phyloP scores from a whole-genome alignment of 1,140 invertebrate genomes.

The Parasteatoda tepidariorum region DNA sequence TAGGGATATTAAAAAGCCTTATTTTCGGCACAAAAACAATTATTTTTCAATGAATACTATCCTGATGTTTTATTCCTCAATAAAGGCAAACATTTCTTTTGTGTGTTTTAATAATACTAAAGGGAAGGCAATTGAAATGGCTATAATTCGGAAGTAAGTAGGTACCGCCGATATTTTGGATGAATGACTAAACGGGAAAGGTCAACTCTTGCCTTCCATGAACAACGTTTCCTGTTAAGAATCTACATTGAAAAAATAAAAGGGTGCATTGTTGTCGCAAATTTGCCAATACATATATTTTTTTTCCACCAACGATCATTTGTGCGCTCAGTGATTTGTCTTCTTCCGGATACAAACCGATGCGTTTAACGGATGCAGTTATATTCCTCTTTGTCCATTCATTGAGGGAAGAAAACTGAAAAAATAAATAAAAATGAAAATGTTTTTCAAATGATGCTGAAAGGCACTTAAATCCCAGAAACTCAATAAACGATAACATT shows the following conservation, averaged over 20 bases:
- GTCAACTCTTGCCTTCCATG: background rate
- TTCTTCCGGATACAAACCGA: background rate
- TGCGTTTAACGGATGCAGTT: background rate
- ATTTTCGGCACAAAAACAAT: no score
- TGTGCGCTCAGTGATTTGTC: background rate
- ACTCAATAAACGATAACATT: no score
- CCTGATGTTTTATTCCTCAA: no score
- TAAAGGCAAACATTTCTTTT: no score
- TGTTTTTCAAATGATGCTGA: no score
- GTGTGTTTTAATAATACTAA: no score
- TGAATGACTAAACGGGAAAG: background rate
- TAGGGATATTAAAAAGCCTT: no score
- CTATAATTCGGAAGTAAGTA: background rate
- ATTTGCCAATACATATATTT: background rate
- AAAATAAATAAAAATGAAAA: no score
- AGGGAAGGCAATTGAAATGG: no score
- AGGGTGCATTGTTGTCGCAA: background rate
- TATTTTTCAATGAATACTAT: no score
- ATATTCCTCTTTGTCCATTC: background rate
- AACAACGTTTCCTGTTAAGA: background rate
- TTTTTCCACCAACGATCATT: background rate
- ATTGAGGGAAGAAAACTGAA: background rate
- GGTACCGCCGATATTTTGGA: background rate
- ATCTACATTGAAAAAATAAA: background rate
- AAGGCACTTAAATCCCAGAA: no score